Base-by-base conservation (phyloP, 2,113 vertebrate genomes). In the Isichthys henryi region DNA sequence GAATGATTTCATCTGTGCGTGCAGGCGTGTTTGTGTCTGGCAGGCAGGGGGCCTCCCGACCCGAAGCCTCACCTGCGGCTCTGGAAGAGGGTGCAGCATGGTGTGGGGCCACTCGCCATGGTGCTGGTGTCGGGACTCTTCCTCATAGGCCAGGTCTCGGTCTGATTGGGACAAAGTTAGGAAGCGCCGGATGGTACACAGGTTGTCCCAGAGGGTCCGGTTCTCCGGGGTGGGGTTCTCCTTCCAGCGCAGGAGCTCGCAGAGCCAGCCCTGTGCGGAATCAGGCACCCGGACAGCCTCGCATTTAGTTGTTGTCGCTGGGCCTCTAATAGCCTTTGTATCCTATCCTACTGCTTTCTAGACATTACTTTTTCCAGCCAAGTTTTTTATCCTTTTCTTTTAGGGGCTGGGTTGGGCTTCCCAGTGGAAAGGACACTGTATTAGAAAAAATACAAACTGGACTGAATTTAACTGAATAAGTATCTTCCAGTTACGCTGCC, bases 121-220 rank as follows among this genome's bases (percentile, higher is more conserved):
- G 94, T 98, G 97, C 88, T 98, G 97, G 88, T 97, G 97, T 3
- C 97, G 92, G 0, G 97, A 97, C 92, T 99, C 98, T 0, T 99
- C 97, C 90, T 99, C 97, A 0, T 98, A 99, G 88, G 97, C 95
- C 90, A 96, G 96, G 43, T 99, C 98, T 82, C 98, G 92, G 90
- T 98, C 97, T 0, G 96, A 93, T 92, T 97, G 97, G 3, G 97
- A 93, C 46, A 98, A 94, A 84, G 95, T 94, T 94, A 99, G 94
- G 94, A 99, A 99, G 92, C 97, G 96, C n/a, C 97, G 95, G 90
- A 99, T 99, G 92, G 97, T 98, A 92, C 97, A 97, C 88, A 99
- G 96, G 94, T 99, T 99, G 94, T 99, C 98, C 97, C 98, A 99
- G n/a, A 99, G 96, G 0, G 98, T 99, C 82, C 98, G 97, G 94